Conservation (phyloP, 2,888 invertebrate genomes). For the Lycocerus yunnanus region DNA sequence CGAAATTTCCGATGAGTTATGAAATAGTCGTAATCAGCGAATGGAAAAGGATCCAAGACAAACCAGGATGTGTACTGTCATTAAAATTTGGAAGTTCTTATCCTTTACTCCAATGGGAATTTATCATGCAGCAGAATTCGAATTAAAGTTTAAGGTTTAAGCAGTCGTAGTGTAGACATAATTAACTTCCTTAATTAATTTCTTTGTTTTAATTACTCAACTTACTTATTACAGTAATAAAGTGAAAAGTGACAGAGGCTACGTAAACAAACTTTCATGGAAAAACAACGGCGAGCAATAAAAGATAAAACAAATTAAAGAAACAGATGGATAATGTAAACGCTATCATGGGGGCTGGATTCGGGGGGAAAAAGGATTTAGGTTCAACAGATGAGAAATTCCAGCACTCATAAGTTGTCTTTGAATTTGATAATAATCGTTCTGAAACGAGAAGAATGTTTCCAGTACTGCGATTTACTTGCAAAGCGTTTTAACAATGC, state of each 20-base stretch:
- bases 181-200: background rate
- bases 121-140: background rate
- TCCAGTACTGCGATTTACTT: background rate
- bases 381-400: background rate
- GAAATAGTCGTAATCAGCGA: background rate
- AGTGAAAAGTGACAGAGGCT: background rate
- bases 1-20: background rate
- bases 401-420: background rate
- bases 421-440: background rate
- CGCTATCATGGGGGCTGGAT: background rate
- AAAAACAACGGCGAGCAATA: background rate
- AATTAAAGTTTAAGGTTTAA: background rate
- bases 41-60: background rate
- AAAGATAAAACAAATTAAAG: background rate
- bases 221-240: background rate
- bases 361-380: background rate
- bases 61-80: background rate
- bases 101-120: background rate
- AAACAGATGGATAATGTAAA: background rate
- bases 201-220: background rate
- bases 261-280: background rate
- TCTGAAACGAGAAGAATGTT: background rate
- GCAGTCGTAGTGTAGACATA: background rate
- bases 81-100: background rate
- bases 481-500: background rate